Evolutionary conservation across 2,888 invertebrate species (phyloP).

Genomic region (Cantharis flavilabris): DNA sequence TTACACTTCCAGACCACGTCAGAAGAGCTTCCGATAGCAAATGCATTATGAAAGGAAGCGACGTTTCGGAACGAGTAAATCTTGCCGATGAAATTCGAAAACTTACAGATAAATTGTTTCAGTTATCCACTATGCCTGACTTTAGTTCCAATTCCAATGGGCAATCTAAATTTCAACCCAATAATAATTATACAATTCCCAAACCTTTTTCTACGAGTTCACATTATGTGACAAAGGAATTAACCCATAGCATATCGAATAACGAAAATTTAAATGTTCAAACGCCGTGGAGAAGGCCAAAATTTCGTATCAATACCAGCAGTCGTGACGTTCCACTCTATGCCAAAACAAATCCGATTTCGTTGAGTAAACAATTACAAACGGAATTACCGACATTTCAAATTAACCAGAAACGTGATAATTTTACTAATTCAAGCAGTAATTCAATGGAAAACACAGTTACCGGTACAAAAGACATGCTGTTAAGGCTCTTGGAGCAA

Average conservation of each 20-base stretch:
- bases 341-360: conserved; percentile 27
- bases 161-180: conserved; percentile 48
- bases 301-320: conserved; percentile 69
- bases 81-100: conserved; percentile 84
- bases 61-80: conserved; percentile 68
- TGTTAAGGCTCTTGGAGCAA: conserved; percentile 74
- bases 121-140: conserved; percentile 70
- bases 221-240: conserved; percentile 6
- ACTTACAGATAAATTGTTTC: conserved; percentile 76
- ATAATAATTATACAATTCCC: background rate
- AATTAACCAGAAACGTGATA: background rate
- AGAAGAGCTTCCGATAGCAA: conserved; percentile 79
- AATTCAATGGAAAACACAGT: conserved; percentile 55
- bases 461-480: conserved; percentile 75
- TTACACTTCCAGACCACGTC: conserved; percentile 42
- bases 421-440: conserved; percentile 11
- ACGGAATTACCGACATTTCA: conserved; percentile 34
- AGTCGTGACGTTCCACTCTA: conserved; percentile 71
- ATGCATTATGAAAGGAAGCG: conserved; percentile 65
- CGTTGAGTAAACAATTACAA: conserved; percentile 38
- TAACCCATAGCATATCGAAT: conserved; percentile 23
- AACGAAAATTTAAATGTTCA: conserved; percentile 39
- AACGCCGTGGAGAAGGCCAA: conserved; percentile 58
- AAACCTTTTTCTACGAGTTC: conserved; percentile 37
- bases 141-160: conserved; percentile 10